Percentiles rank a stretch among this genome's conserved stretches.
These are phyloP conservation scores for Drosophila repletoides DNA, from an alignment of 1,140 invertebrate genomes.

Conservation along the genomic window DNA sequence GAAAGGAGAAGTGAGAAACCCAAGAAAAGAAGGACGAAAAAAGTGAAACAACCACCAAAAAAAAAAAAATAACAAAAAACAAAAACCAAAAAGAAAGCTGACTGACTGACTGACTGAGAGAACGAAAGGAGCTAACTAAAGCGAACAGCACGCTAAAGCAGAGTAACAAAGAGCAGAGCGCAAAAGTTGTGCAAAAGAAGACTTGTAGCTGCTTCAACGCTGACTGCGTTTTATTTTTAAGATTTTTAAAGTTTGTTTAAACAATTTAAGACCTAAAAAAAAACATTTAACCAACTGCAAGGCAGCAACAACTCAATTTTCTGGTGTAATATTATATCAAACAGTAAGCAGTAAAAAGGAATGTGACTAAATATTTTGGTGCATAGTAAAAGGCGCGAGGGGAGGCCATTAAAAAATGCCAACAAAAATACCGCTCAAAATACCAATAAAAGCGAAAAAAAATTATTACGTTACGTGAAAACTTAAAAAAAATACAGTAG, in stretches of 20 bases:
- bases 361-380: background rate
- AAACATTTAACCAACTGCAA: constrained; percentile 10
- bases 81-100: constrained; percentile 28
- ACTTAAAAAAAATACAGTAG: background rate
- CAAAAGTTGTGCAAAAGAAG: constrained; percentile 77
- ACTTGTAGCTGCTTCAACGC: constrained; percentile 67
- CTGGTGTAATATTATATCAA: too few relatives aligned
- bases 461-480: constrained; percentile 17
- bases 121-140: background rate
- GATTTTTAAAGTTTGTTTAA: constrained; percentile 44
- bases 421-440: background rate
- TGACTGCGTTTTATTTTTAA: constrained; percentile 57
- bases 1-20: constrained; percentile 22
- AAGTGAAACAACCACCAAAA: constrained; percentile 44
- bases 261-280: constrained; percentile 11
- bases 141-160: constrained; percentile 37
- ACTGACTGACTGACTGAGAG: constrained; percentile 30
- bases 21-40: constrained; percentile 4
- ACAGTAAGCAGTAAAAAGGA: too few relatives aligned
- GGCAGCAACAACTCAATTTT: background rate
- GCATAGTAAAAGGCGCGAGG: constrained; percentile 20
- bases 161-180: constrained; percentile 63
- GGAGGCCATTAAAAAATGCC: background rate
- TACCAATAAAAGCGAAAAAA: background rate
- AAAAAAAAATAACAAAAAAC: constrained; percentile 36